Evolutionary conservation across 2,113 vertebrate species (phyloP).

Genomic region (Myodes glareolus): DNA sequence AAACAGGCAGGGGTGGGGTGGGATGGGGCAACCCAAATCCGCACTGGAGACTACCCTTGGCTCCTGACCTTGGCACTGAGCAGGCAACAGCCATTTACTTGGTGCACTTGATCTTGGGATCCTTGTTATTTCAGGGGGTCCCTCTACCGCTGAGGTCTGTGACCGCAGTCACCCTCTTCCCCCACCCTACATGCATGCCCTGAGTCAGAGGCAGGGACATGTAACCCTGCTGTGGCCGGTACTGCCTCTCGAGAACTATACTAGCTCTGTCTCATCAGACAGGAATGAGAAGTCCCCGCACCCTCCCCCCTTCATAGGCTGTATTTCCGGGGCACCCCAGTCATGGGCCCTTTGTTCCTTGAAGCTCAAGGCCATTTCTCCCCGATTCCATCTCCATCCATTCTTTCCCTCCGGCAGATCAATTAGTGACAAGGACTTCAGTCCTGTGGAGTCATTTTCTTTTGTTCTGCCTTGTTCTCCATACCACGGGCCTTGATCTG

Average conservation of each 20-base stretch:
- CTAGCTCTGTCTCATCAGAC: background rate
- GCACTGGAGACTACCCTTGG: background rate
- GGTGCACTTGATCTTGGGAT: background rate
- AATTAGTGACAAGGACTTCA: background rate
- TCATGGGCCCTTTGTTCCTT: constrained; percentile 45
- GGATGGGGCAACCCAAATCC: background rate
- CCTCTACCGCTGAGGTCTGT: background rate
- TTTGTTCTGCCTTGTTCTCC: constrained; percentile 45
- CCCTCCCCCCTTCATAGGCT: background rate
- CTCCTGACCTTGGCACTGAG: background rate
- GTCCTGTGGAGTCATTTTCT: background rate
- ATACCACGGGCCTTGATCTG: constrained; percentile 5
- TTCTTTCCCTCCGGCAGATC: constrained; percentile 73
- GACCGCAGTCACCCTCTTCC: background rate
- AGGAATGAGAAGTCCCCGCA: too few relatives aligned
- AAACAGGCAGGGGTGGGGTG: background rate
- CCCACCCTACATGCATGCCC: background rate
- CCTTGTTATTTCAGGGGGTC: background rate
- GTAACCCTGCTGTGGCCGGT: background rate
- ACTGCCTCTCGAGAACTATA: background rate
- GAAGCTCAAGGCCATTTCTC: constrained; percentile 71
- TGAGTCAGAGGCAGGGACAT: too few relatives aligned
- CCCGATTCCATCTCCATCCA: constrained; percentile 55
- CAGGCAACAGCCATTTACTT: background rate
- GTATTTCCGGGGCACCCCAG: background rate